These are phyloP conservation scores for Bhutanitis thaidina DNA, from an alignment of 2,888 invertebrate genomes.

Conservation along the genomic window DNA sequence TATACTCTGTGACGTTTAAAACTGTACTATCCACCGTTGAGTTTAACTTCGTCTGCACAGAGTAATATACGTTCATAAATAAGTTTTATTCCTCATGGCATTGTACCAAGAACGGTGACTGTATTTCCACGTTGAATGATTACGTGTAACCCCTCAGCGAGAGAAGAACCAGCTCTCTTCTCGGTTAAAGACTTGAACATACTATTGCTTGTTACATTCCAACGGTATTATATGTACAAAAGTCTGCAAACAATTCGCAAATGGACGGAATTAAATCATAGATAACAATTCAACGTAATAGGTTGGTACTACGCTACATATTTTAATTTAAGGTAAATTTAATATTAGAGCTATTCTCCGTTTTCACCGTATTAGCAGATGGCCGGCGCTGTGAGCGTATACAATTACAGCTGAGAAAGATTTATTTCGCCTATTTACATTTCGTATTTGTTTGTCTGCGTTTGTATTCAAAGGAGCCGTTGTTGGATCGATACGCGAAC, in stretches of 20 bases:
- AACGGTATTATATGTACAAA: too few relatives aligned
- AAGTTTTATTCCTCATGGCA: too few relatives aligned
- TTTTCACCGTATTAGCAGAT: slow-evolving; percentile 60
- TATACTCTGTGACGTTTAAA: too few relatives aligned
- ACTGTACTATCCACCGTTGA: too few relatives aligned
- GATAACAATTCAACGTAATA: slow-evolving; percentile 3
- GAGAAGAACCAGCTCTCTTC: too few relatives aligned
- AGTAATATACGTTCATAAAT: too few relatives aligned
- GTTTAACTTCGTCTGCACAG: too few relatives aligned
- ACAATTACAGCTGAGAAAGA: slow-evolving; percentile 43
- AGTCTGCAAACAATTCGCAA: slow-evolving; percentile 4
- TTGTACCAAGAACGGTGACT: too few relatives aligned
- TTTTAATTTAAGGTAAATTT: slow-evolving; percentile 31
- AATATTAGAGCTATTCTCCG: slow-evolving; percentile 34
- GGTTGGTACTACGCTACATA: slow-evolving; percentile 17
- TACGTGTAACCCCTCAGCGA: too few relatives aligned
- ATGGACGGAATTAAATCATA: slow-evolving; percentile 2
- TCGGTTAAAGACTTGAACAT: too few relatives aligned
- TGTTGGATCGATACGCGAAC: not conserved
- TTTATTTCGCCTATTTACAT: slow-evolving; percentile 53
- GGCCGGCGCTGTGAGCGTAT: slow-evolving; percentile 32
- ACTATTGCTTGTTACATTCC: too few relatives aligned
- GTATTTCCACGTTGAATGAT: too few relatives aligned
- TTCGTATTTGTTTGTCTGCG: not conserved
- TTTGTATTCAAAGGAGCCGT: not conserved